Conservation (phyloP, 2,113 vertebrate genomes). For the Catharus bicknelli region DNA sequence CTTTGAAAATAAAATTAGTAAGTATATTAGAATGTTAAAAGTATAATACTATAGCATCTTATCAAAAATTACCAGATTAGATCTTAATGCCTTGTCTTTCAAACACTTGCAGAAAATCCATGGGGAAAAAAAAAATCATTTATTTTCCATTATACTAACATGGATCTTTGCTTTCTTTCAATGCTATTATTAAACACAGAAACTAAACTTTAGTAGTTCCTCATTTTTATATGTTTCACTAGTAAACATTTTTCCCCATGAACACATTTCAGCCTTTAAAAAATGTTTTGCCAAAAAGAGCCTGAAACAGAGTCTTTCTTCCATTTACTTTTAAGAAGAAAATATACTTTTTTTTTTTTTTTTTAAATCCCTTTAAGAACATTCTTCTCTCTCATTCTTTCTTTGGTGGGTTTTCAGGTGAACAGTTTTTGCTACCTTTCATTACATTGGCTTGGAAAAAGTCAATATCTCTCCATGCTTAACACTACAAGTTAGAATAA, state of each 20-base stretch:
- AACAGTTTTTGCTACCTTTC: neutral
- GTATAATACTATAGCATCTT: rapidly evolving
- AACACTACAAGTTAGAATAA: neutral
- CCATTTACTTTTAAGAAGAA: neutral
- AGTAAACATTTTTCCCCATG: neutral
- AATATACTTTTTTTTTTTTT: too few relatives aligned
- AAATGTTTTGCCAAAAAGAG: neutral
- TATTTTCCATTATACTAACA: neutral
- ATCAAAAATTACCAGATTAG: neutral
- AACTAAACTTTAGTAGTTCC: neutral
- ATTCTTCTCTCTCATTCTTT: neutral
- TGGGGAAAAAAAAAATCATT: neutral
- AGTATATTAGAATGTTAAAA: neutral
- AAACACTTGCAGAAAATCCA: neutral
- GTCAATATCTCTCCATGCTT: neutral
- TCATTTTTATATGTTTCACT: neutral
- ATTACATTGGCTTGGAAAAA: neutral
- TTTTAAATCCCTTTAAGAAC: neutral
- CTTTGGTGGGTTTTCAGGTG: neutral
- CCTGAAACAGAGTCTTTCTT: neutral
- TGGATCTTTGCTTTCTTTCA: neutral
- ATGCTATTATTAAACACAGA: neutral
- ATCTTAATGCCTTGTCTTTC: neutral
- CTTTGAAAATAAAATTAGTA: neutral
- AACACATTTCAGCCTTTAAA: neutral